Base-by-base conservation (phyloP, 2,113 vertebrate genomes). In the Ariopsis seemanni region DNA sequence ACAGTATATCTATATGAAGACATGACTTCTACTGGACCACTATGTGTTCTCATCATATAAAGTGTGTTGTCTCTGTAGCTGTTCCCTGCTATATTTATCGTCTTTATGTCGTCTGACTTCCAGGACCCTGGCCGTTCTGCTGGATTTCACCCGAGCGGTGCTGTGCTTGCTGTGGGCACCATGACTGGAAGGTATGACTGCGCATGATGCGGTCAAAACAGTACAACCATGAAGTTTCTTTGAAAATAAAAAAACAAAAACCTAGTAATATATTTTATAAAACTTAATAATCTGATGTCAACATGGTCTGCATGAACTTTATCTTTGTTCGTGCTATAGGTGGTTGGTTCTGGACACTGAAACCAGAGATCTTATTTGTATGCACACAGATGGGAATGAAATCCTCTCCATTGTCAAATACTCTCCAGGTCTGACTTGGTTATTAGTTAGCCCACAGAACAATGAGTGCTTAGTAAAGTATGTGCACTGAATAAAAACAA, bases 301-400 rank as follows among this genome's bases (percentile, higher is more conserved):
- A 42, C 11, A 52, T 25, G 20, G 8, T 50, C 42, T 22, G 42
- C 8, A 50, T 77, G 48, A 77, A n/a, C 7, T 57, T n/a, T 71
- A n/a, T 82, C 17, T 85, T 72, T 18, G 25, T n/a, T n/a, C 85
- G 27, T 88, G 7, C 85, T 90, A 0, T 91, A 98, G 97, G 91
- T 98, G 97, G 96, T 88, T 98, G 91, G 96, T 97, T 86, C 93
- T 98, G 94, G 97, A 98, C 94, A 93, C 96, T 0, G 97, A 97
- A 92, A 97, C 96, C 1, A 94, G 91, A 3, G 97, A 97, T 89
- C 94, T 97, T 22, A 96, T 98, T 89, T 96, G 94, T 69, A 95
- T 96, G 91, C 96, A 97, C 91, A 97, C 96, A 0, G 97, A 98
- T 1, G 97, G 97, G 65, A 96, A 94, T 6, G 97, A 98, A 91